A percentile compares a stretch with the other conserved stretches of the same genome.
phyloP scores from a whole-genome alignment of 1,140 invertebrate genomes.

The Musca domestica region DNA sequence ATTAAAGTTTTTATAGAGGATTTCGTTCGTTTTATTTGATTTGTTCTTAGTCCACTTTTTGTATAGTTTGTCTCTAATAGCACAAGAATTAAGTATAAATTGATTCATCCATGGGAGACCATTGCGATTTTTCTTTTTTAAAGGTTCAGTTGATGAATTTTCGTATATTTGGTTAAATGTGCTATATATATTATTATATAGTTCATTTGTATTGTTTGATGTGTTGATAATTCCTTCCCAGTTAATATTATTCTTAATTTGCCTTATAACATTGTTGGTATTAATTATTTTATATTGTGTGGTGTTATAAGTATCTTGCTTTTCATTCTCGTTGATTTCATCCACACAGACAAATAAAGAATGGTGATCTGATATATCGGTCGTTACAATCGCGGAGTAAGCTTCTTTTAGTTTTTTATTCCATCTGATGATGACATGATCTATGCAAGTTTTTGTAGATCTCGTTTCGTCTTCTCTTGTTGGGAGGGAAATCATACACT shows the following conservation, averaged over 20 bases:
- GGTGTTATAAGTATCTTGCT: too few species aligned
- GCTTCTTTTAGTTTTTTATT: too few species aligned
- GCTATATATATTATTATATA: not conserved
- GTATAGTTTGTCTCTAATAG: not conserved
- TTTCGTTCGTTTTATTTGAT: not conserved
- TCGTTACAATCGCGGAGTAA: not conserved
- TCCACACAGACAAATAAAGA: not conserved
- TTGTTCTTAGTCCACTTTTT: not conserved
- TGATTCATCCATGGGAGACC: too few species aligned
- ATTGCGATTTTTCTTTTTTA: not conserved
- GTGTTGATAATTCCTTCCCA: not conserved
- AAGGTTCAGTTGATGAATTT: not conserved
- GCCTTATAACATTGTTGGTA: not conserved
- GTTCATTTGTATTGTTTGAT: not conserved
- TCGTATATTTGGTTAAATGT: not conserved
- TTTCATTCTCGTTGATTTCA: too few species aligned
- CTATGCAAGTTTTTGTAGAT: not conserved
- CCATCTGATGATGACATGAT: not conserved
- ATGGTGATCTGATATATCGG: not conserved
- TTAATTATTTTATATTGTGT: too few species aligned
- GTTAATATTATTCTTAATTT: not conserved
- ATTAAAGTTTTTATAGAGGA: not conserved
- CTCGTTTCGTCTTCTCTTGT: not conserved
- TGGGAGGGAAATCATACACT: not conserved
- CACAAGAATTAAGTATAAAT: not conserved